Conservation (phyloP, 2,888 invertebrate species). For the Coronaproctus castanopsis region DNA sequence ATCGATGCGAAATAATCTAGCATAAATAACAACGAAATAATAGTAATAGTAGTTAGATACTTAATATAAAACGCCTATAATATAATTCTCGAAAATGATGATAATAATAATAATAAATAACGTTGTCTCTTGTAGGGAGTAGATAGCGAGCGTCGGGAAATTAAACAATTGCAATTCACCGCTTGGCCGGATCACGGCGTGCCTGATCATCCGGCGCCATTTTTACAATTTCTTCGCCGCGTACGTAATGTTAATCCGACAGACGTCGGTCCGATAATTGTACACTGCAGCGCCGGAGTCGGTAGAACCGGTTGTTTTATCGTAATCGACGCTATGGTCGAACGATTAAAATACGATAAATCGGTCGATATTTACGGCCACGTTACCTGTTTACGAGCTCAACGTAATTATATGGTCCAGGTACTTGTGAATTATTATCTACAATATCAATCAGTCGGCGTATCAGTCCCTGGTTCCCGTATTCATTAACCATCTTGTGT, state of each 20-base stretch:
- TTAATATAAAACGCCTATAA: too few relatives aligned
- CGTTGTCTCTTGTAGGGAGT: slow-evolving; percentile 32
- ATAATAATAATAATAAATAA: too few relatives aligned
- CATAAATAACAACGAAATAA: too few relatives aligned
- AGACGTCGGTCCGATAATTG: slow-evolving; percentile 17
- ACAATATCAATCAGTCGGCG: too few relatives aligned
- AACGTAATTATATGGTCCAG: slow-evolving; percentile 96
- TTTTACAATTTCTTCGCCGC: slow-evolving; percentile 85
- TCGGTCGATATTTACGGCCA: slow-evolving; percentile 98
- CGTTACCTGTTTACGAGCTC: slow-evolving; percentile 90
- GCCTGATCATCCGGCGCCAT: slow-evolving; percentile 95
- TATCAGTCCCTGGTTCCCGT: too few relatives aligned
- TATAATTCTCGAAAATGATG: too few relatives aligned
- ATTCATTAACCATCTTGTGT: too few relatives aligned
- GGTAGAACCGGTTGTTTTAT: slow-evolving; percentile 93
- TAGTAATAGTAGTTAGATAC: too few relatives aligned
- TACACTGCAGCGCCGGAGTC: slow-evolving; percentile 46
- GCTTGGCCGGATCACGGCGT: slow-evolving; percentile 99
- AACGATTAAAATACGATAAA: slow-evolving; percentile 88
- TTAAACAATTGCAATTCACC: slow-evolving; percentile 94
- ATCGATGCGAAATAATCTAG: too few relatives aligned
- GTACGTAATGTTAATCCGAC: slow-evolving; percentile 72
- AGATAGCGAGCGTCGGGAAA: slow-evolving; percentile 70
- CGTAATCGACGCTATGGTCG: slow-evolving; percentile 97
- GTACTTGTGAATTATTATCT: slow-evolving; percentile 15